phyloP scores from a whole-genome alignment of 2,888 invertebrate species.

The Carcina quercana region DNA sequence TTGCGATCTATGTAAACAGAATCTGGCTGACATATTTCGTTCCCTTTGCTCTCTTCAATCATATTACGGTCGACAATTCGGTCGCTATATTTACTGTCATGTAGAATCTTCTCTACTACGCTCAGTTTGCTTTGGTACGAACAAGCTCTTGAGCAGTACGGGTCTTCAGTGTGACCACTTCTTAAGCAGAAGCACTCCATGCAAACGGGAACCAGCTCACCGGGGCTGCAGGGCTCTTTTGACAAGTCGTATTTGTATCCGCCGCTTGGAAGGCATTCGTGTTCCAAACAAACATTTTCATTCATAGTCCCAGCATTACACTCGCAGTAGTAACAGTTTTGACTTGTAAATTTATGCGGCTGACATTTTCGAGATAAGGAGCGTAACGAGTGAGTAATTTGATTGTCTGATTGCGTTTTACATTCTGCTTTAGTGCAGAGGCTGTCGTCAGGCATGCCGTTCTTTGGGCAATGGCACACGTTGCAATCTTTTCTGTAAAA shows the following conservation, averaged over 20 bases:
- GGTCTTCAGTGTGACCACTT: conserved; percentile 29
- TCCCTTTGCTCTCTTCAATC: conserved; percentile 24
- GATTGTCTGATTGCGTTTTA: conserved; percentile 15
- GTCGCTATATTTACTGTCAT: conserved; percentile 23
- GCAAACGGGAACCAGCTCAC: conserved; percentile 49
- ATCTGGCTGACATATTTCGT: conserved; percentile 36
- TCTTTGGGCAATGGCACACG: conserved; percentile 46
- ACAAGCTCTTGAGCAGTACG: conserved; percentile 48
- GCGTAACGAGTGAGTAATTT: conserved; percentile 23
- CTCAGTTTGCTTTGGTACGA: conserved; percentile 38
- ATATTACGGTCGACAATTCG: conserved; percentile 28
- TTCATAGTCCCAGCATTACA: conserved; percentile 40
- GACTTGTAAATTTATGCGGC: conserved; percentile 39
- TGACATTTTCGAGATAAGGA: conserved; percentile 27
- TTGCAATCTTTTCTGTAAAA: conserved; percentile 49
- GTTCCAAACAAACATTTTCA: conserved; percentile 41
- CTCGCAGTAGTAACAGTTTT: conserved; percentile 51
- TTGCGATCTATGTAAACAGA: conserved; percentile 39
- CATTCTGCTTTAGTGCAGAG: conserved; percentile 38
- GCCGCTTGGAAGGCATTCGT: conserved; percentile 31
- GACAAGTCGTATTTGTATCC: conserved; percentile 25
- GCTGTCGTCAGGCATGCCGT: conserved; percentile 29
- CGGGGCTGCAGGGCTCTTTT: conserved; percentile 35
- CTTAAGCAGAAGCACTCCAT: conserved; percentile 50
- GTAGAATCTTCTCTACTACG: conserved; percentile 41